Percentiles rank a stretch among this genome's conserved stretches.
Evolutionary conservation across 1,140 invertebrate genomes (phyloP).

Genomic region (Gryon sp.): DNA sequence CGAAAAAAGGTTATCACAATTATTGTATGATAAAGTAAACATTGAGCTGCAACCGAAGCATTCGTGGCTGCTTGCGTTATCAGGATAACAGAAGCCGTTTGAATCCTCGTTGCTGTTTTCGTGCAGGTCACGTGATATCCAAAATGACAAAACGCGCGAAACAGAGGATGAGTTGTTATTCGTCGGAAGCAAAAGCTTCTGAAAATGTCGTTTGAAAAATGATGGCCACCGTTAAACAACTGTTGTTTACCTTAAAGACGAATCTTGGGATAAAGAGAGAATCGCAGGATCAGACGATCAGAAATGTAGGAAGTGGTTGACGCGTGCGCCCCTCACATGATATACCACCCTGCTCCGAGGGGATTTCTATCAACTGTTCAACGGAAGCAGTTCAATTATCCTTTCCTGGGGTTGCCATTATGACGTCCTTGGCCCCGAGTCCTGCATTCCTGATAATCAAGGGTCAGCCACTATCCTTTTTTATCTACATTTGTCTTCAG

Average conservation of each 20-base stretch:
- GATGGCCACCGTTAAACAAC: conserved; percentile 24
- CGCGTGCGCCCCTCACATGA: conserved; percentile 42
- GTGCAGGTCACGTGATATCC: background rate
- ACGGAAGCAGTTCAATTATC: conserved; percentile 51
- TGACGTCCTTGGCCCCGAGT: conserved; percentile 59
- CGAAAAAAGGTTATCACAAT: too few relatives aligned
- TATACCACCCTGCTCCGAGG: conserved; percentile 69
- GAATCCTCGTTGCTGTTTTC: too few relatives aligned
- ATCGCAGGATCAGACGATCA: conserved; percentile 70
- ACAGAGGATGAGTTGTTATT: conserved; percentile 38
- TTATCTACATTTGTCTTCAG: conserved; percentile 64
- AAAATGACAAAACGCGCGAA: conserved; percentile 8
- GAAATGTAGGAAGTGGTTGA: conserved; percentile 53
- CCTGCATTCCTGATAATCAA: conserved; percentile 75
- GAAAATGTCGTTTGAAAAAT: conserved; percentile 9
- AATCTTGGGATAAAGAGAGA: conserved; percentile 75
- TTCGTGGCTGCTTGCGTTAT: conserved; percentile 59
- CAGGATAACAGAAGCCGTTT: conserved; percentile 68
- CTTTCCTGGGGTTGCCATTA: conserved; percentile 46
- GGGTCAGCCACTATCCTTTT: conserved; percentile 77
- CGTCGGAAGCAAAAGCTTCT: conserved; percentile 12
- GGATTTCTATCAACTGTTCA: conserved; percentile 68
- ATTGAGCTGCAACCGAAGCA: conserved; percentile 55
- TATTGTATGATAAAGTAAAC: too few relatives aligned
- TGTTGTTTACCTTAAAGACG: conserved; percentile 64